These are phyloP conservation scores for Rhizomys pruinosus DNA, from an alignment of 2,113 vertebrate genomes.

Conservation along the genomic window DNA sequence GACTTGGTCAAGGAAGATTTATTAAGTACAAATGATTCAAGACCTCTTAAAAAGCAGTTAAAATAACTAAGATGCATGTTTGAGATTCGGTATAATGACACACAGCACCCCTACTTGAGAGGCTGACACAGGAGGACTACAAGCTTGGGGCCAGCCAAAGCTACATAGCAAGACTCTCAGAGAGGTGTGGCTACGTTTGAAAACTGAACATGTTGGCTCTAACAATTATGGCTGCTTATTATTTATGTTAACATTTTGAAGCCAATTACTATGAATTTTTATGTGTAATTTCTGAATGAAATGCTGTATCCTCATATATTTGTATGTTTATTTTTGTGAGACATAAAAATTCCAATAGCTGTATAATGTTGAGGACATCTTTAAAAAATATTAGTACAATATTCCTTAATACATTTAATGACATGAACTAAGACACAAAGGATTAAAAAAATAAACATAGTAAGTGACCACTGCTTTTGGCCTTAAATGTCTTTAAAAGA, in stretches of 20 bases:
- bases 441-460: neutral
- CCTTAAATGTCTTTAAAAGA: neutral
- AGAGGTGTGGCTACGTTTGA: neutral
- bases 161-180: neutral
- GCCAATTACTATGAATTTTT: too few species aligned
- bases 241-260: neutral
- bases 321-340: neutral
- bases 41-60: neutral
- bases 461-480: neutral
- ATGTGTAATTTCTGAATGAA: neutral
- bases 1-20: neutral
- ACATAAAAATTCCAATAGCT: neutral
- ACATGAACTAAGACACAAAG: neutral
- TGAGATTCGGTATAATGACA: too few species aligned
- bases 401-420: neutral
- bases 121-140: too few species aligned
- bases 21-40: neutral
- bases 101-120: too few species aligned
- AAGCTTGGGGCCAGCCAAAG: neutral
- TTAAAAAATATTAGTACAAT: slow-evolving; percentile 16
- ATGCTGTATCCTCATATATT: neutral
- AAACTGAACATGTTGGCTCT: neutral
- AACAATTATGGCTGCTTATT: neutral
- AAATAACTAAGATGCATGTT: too few species aligned
- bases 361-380: slow-evolving; percentile 41